A percentile compares a stretch with the other conserved stretches of the same genome.
Evolutionary conservation across 2,797 vertebrate species (phyloP).

Genomic region (Decapterus maruadsi): DNA sequence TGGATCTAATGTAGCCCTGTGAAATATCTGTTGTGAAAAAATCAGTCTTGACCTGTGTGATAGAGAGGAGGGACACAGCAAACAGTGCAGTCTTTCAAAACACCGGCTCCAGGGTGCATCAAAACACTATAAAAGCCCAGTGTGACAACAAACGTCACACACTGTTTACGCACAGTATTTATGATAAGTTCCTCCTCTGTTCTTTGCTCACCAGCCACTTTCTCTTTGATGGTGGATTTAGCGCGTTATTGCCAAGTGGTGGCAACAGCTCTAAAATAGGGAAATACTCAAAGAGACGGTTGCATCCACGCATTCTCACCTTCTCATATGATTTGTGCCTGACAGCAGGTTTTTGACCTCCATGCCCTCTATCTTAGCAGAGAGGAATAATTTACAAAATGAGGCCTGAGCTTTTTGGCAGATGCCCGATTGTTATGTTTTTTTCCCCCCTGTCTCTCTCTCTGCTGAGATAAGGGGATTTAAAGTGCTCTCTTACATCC

Average conservation of each 20-base stretch:
- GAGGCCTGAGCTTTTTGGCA: constrained; percentile 71
- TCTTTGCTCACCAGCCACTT: constrained; percentile 35
- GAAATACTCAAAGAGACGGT: constrained; percentile 38
- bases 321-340: constrained; percentile 53
- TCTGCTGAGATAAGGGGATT: constrained; percentile 78
- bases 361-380: constrained; percentile 46
- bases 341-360: constrained; percentile 71
- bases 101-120: constrained; percentile 29
- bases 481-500: constrained; percentile 74
- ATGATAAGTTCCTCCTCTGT: constrained; percentile 12
- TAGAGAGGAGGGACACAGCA: constrained; percentile 35
- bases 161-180: not conserved
- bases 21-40: constrained; percentile 68
- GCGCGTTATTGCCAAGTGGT: constrained; percentile 48
- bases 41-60: constrained; percentile 69
- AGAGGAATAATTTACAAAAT: constrained; percentile 76
- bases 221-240: constrained; percentile 61
- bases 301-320: constrained; percentile 64
- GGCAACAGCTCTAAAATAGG: constrained; percentile 30
- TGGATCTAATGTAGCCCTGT: constrained; percentile 64
- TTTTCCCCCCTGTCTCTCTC: constrained; percentile 20
- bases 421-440: constrained; percentile 60
- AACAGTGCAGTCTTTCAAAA: constrained; percentile 33
- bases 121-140: constrained; percentile 11
- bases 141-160: constrained; percentile 5